Percentiles rank a stretch among this genome's conserved stretches.
Evolutionary conservation across 2,888 invertebrate genomes (phyloP).

Genomic region (Iphiclides podalirius): DNA sequence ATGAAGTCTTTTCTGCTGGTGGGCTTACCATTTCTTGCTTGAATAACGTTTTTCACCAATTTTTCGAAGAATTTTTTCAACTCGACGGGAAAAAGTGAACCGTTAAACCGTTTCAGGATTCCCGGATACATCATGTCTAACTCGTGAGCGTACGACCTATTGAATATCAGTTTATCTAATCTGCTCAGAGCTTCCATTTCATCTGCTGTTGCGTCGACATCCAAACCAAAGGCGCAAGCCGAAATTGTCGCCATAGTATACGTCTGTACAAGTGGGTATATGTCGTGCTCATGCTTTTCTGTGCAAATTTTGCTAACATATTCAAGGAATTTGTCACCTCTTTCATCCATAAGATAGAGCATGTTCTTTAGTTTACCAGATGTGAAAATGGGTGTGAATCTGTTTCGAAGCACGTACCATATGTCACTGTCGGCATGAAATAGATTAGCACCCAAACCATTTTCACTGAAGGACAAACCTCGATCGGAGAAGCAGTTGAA

Average conservation of each 20-base stretch:
- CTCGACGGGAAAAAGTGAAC: slow-evolving; percentile 36
- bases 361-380: slow-evolving; percentile 53
- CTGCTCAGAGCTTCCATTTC: slow-evolving; percentile 31
- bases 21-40: slow-evolving; percentile 40
- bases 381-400: slow-evolving; percentile 51
- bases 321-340: slow-evolving; percentile 7
- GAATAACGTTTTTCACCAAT: slow-evolving; percentile 36
- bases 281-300: slow-evolving; percentile 33
- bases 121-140: slow-evolving; percentile 45
- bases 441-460: slow-evolving; percentile 46
- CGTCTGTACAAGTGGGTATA: slow-evolving; percentile 38
- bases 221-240: slow-evolving; percentile 40
- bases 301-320: neutral
- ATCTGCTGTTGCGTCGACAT: slow-evolving; percentile 31
- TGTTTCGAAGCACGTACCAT: slow-evolving; percentile 46
- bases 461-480: slow-evolving; percentile 43
- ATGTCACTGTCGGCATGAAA: slow-evolving; percentile 48
- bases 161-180: slow-evolving; percentile 31
- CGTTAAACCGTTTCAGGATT: slow-evolving; percentile 39
- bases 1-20: slow-evolving; percentile 47
- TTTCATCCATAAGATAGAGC: slow-evolving; percentile 40
- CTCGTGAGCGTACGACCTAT: slow-evolving; percentile 35
- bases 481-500: slow-evolving; percentile 49
- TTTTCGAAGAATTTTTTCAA: slow-evolving; percentile 37
- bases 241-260: slow-evolving; percentile 44